phyloP scores from a whole-genome alignment of 2,797 vertebrate genomes.

The Sarcoramphus papa region DNA sequence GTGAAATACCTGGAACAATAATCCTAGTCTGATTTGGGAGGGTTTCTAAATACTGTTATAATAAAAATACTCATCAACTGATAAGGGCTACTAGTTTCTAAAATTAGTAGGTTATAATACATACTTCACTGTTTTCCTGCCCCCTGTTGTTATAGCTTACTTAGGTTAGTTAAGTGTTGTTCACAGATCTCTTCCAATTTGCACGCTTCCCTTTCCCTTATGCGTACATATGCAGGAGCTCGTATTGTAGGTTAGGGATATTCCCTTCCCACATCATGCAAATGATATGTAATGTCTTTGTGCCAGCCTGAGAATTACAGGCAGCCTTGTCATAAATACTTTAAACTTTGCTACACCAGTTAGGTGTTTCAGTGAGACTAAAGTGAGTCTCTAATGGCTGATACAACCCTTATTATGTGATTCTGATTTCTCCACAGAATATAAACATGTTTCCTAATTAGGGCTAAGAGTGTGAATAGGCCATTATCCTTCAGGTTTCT shows the following conservation, averaged over 20 bases:
- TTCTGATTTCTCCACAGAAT: not conserved
- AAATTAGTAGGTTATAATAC: not conserved
- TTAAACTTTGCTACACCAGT: not conserved
- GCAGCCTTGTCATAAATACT: not conserved
- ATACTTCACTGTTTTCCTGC: not conserved
- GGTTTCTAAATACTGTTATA: not conserved
- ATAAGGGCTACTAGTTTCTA: not conserved
- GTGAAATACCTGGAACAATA: not conserved
- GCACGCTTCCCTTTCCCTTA: not conserved
- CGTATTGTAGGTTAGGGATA: not conserved
- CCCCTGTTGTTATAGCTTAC: not conserved
- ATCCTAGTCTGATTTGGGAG: not conserved
- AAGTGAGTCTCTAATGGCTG: not conserved
- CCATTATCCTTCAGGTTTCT: constrained; percentile 3
- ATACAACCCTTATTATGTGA: not conserved
- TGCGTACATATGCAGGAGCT: not conserved
- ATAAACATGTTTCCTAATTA: constrained; percentile 22
- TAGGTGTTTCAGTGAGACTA: not conserved
- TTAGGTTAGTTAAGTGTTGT: not conserved
- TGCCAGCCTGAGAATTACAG: not conserved
- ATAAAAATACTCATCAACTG: not conserved
- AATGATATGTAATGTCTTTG: not conserved
- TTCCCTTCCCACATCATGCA: not conserved
- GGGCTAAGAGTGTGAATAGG: not conserved
- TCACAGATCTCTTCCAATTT: not conserved